phyloP scores from a whole-genome alignment of 2,113 vertebrate species.

The Hypanus sabinus region DNA sequence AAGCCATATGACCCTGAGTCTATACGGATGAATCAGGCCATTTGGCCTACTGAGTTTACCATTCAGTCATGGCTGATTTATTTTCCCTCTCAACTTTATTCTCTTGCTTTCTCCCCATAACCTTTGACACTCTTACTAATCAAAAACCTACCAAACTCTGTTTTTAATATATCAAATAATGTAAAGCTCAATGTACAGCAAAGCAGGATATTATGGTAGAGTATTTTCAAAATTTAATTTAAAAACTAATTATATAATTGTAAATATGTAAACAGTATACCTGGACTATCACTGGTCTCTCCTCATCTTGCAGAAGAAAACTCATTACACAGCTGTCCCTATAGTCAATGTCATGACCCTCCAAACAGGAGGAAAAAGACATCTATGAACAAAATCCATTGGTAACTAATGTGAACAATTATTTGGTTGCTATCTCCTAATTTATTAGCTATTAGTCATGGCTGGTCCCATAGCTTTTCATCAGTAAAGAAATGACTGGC shows the following conservation, averaged over 20 bases:
- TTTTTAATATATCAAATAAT: background rate
- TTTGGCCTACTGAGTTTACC: no score
- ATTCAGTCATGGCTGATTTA: no score
- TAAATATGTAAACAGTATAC: background rate
- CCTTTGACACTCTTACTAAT: no score
- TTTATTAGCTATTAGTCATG: conserved; percentile 33
- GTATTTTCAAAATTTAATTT: background rate
- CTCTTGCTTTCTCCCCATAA: no score
- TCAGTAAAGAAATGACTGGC: background rate
- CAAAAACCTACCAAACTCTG: no score
- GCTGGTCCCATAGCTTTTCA: background rate
- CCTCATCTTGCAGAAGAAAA: background rate
- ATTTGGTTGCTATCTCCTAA: conserved; percentile 26
- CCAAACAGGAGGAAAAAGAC: background rate
- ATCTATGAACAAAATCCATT: background rate
- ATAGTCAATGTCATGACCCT: conserved; percentile 1
- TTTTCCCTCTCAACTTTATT: no score
- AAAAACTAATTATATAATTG: background rate
- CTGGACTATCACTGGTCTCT: background rate
- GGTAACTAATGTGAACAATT: conserved; percentile 6
- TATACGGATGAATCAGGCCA: no score
- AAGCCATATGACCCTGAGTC: no score
- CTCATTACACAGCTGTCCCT: background rate
- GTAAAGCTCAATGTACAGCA: no score
- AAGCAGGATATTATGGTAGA: background rate